Conservation (phyloP, 2,113 vertebrate genomes). For the Carassius carassius region DNA sequence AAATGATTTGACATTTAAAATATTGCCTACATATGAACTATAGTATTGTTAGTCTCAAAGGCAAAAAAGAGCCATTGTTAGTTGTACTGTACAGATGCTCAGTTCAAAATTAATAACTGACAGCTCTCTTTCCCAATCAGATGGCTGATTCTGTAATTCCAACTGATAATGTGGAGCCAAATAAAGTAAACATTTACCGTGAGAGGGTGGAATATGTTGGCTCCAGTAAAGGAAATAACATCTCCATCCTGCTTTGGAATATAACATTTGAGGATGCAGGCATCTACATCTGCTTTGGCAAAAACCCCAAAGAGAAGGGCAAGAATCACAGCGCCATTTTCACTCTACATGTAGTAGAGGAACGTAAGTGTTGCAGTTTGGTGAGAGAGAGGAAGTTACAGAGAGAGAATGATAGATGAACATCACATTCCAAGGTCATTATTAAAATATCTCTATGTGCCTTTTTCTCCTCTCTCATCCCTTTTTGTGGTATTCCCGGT, state of each 20-base stretch:
- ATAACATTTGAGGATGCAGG: conserved; percentile 90
- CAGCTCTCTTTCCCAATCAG: conserved; percentile 64
- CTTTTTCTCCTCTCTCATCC: not conserved
- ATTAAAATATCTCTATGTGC: not conserved
- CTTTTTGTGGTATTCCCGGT: not conserved
- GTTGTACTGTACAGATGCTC: not conserved
- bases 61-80: not conserved
- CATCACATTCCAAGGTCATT: not conserved
- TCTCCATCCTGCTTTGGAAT: conserved; percentile 84
- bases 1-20: not conserved
- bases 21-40: not conserved
- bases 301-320: conserved; percentile 85
- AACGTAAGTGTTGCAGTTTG: conserved; percentile 76
- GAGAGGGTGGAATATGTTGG: conserved; percentile 82
- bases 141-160: conserved; percentile 75
- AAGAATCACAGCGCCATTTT: conserved; percentile 83
- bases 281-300: conserved; percentile 86
- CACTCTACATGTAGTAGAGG: conserved; percentile 83
- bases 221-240: conserved; percentile 74
- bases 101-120: conserved; percentile 27
- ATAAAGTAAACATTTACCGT: conserved; percentile 53
- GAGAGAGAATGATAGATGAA: not conserved
- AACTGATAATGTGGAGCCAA: conserved; percentile 57
- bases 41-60: not conserved
- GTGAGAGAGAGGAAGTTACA: too few species aligned